Percentiles rank a stretch among this genome's conserved stretches.
Evolutionary conservation across 2,888 invertebrate species (phyloP).

Genomic region (Sabatieria punctata): DNA sequence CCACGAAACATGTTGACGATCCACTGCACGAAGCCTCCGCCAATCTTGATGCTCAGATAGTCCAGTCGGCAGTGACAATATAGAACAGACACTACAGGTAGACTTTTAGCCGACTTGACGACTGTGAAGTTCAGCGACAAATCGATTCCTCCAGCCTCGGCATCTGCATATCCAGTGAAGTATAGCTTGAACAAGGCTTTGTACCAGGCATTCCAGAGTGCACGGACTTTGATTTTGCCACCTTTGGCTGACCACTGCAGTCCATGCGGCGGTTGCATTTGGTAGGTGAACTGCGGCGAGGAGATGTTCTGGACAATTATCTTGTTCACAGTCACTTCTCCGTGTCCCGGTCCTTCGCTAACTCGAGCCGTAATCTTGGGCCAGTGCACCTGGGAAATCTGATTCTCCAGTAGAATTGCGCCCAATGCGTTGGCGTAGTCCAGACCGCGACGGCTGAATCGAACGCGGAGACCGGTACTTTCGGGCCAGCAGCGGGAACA

Average conservation of each 20-base stretch:
- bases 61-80: not conserved
- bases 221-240: not conserved
- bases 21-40: not conserved
- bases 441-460: not conserved
- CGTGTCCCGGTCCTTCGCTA: not conserved
- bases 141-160: not conserved
- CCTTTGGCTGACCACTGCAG: too few species aligned
- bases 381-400: not conserved
- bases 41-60: not conserved
- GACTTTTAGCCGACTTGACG: not conserved
- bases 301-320: not conserved
- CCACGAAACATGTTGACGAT: not conserved
- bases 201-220: not conserved
- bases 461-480: too few species aligned
- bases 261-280: not conserved
- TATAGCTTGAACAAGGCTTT: not conserved
- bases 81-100: not conserved
- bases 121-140: not conserved
- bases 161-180: not conserved
- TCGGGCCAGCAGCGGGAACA: too few species aligned
- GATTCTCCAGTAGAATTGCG: not conserved
- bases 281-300: not conserved
- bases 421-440: not conserved
- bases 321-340: not conserved
- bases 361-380: not conserved